phyloP scores from a whole-genome alignment of 2,113 vertebrate genomes.

The Mastomys natalensis region DNA sequence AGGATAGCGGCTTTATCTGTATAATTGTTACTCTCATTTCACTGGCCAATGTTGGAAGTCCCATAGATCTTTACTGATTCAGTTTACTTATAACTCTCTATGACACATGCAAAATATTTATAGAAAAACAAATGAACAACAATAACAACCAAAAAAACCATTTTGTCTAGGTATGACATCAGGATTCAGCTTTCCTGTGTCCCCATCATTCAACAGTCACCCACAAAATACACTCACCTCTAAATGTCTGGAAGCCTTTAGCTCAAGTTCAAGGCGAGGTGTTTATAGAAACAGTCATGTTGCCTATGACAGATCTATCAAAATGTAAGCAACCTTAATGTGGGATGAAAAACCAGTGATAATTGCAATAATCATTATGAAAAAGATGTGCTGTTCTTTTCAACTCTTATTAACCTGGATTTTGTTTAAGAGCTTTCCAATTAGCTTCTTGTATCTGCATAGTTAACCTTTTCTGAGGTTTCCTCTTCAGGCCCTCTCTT shows the following conservation, averaged over 20 bases:
- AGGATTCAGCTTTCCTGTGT: neutral
- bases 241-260: neutral
- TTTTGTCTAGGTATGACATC: neutral
- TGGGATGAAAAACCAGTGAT: conserved; percentile 46
- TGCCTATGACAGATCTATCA: neutral
- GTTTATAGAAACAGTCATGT: neutral
- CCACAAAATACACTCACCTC: neutral
- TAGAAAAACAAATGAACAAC: neutral
- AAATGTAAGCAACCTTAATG: conserved; percentile 41
- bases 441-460: conserved; percentile 67
- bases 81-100: neutral
- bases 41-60: neutral
- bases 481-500: conserved; percentile 52
- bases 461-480: conserved; percentile 59
- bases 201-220: no score
- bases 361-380: conserved; percentile 45
- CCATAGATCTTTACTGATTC: neutral
- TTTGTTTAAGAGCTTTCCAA: conserved; percentile 74
- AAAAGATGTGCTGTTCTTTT: conserved; percentile 64
- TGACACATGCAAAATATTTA: neutral
- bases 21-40: neutral
- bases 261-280: neutral
- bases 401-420: conserved; percentile 57
- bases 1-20: neutral
- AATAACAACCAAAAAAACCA: neutral